Percentiles rank a stretch among this genome's conserved stretches.
These are phyloP conservation scores for Neodiprion fabricii DNA, from an alignment of 1,140 invertebrate genomes.

Conservation along the genomic window DNA sequence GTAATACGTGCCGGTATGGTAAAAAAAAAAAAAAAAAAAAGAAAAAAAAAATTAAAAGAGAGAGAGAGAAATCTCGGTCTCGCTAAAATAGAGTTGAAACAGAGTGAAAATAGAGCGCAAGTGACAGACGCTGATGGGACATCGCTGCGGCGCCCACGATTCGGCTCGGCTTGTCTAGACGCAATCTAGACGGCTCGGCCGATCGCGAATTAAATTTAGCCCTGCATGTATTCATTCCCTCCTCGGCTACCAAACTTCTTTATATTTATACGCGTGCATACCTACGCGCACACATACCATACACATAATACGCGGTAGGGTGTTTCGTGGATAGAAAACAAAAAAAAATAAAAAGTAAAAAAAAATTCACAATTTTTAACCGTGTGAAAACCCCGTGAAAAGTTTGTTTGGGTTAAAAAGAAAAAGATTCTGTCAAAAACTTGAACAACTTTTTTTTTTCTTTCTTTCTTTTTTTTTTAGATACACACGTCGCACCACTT, in stretches of 20 bases:
- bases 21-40: constrained; percentile 9
- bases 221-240: neutral
- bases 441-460: no score
- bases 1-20: constrained; percentile 27
- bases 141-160: neutral
- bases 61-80: constrained; percentile 14
- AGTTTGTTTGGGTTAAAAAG: no score
- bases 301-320: no score
- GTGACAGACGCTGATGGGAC: constrained; percentile 1
- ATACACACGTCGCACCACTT: no score
- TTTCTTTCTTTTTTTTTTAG: no score
- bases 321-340: no score
- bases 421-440: no score
- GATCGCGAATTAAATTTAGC: constrained; percentile 5
- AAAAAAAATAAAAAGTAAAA: no score
- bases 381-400: no score
- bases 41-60: constrained; percentile 18
- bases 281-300: no score
- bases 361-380: no score
- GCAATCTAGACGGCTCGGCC: constrained; percentile 3
- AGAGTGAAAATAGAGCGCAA: neutral
- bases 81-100: neutral
- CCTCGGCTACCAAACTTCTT: neutral
- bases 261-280: neutral
- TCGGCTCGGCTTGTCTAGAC: neutral